Conservation (phyloP, 2,113 vertebrate species). For the Thomomys bottae region DNA sequence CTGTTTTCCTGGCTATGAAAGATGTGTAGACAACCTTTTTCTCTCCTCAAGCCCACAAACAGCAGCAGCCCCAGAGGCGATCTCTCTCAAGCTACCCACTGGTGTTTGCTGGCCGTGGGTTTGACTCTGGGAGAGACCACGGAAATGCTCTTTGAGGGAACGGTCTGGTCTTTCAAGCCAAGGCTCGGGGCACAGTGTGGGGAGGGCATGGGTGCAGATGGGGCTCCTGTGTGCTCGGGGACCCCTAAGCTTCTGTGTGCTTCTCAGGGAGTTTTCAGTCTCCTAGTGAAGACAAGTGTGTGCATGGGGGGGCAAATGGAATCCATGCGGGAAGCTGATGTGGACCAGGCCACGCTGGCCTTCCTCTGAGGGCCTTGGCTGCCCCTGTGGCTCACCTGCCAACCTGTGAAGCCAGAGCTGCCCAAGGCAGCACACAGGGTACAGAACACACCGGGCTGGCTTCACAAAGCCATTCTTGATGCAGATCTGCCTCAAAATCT, state of each 20-base stretch:
- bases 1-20: neutral
- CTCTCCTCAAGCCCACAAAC: neutral
- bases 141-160: neutral
- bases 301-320: neutral
- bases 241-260: neutral
- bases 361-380: fast-evolving
- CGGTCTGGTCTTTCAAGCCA: neutral
- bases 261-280: neutral
- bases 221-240: neutral
- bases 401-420: neutral
- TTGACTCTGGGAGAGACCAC: too few relatives aligned
- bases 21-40: neutral
- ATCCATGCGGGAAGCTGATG: neutral
- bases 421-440: neutral
- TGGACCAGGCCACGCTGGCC: neutral
- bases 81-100: neutral
- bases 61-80: neutral
- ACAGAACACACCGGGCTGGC: neutral
- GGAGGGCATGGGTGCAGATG: neutral
- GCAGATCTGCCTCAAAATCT: neutral
- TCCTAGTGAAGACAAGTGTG: neutral
- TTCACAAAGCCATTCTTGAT: neutral
- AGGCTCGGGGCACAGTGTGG: neutral
- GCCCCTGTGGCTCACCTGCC: too few relatives aligned
- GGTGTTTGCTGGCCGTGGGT: too few relatives aligned